Percentiles rank a stretch among this genome's conserved stretches.
phyloP scores from a whole-genome alignment of 2,888 invertebrate genomes.

The Nomada lathburiana region DNA sequence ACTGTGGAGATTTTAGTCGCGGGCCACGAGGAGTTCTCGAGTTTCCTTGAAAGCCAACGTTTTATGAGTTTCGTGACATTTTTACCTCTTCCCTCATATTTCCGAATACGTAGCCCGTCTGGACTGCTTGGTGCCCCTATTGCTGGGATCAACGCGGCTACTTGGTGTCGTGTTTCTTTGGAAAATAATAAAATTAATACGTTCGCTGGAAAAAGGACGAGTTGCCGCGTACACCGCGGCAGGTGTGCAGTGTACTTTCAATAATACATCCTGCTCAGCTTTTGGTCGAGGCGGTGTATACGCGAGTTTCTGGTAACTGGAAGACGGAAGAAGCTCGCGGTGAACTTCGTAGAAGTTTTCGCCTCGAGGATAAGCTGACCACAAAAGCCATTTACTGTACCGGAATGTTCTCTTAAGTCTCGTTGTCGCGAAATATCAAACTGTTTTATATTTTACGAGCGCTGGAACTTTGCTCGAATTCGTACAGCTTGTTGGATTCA shows the following conservation, averaged over 20 bases:
- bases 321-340: constrained; percentile 43
- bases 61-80: constrained; percentile 19
- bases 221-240: constrained; percentile 9
- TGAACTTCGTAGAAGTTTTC: constrained; percentile 47
- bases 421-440: constrained; percentile 49
- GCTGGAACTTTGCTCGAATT: constrained; percentile 24
- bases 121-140: not conserved
- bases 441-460: constrained; percentile 49
- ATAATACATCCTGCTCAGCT: constrained; percentile 21
- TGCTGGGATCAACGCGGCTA: constrained; percentile 3
- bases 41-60: constrained; percentile 31
- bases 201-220: constrained; percentile 9
- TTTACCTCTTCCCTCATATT: constrained; percentile 22
- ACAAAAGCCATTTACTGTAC: constrained; percentile 53
- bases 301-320: constrained; percentile 36
- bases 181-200: not conserved
- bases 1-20: constrained; percentile 23
- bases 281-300: constrained; percentile 20
- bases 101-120: not conserved
- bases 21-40: constrained; percentile 5
- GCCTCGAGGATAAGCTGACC: constrained; percentile 49
- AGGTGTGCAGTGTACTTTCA: not conserved
- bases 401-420: constrained; percentile 54
- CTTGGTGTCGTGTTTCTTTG: not conserved
- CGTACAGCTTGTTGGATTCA: not conserved